Conservation (phyloP, 2,888 invertebrate genomes). For the Eudasyphora cyanicolor region DNA sequence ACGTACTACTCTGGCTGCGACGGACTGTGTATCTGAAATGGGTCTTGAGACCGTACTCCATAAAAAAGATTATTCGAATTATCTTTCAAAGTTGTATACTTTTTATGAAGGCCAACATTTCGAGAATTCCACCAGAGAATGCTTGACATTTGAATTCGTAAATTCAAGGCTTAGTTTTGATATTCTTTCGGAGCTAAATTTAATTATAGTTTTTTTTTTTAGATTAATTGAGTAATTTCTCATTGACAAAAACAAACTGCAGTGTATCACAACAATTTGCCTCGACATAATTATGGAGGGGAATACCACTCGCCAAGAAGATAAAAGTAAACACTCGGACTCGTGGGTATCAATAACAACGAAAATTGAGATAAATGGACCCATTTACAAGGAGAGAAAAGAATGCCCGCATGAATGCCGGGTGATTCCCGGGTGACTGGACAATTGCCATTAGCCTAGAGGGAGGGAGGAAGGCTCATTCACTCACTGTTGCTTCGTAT, state of each 20-base stretch:
- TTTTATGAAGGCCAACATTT: no score
- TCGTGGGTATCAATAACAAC: neutral
- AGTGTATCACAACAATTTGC: neutral
- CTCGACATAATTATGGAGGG: neutral
- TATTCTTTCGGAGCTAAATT: neutral
- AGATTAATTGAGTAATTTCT: slow-evolving; percentile 64
- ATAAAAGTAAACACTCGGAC: neutral
- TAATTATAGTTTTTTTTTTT: slow-evolving; percentile 58
- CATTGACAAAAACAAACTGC: slow-evolving; percentile 15
- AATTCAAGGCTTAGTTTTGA: neutral
- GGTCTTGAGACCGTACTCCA: no score
- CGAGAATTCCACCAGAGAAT: no score
- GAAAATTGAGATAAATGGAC: slow-evolving; percentile 28
- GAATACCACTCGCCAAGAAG: neutral
- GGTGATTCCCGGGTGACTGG: neutral
- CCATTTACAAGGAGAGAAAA: neutral
- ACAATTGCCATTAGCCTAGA: neutral
- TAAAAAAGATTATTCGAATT: neutral
- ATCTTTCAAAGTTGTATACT: neutral
- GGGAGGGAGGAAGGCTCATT: neutral
- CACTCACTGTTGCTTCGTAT: neutral
- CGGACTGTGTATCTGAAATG: no score
- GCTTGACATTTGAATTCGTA: neutral
- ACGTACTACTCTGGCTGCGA: no score
- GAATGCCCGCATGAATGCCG: neutral